Evolutionary conservation across 2,888 invertebrate species (phyloP), one percentile per base, ranked within the genome.

Genomic region (Petrolisthes cinctipes): DNA sequence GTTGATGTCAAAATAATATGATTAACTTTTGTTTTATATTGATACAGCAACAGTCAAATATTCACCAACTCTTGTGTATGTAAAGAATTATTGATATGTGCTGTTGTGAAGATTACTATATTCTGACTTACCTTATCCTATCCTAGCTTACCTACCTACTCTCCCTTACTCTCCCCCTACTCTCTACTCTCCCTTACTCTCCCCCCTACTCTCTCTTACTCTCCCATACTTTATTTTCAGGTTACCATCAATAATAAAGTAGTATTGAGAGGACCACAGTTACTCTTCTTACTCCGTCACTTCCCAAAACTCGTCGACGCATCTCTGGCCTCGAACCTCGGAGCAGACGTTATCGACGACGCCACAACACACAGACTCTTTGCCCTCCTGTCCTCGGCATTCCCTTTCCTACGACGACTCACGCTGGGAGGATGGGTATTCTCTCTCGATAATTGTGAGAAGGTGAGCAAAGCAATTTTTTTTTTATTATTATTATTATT

Each of bases 361-460:
- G 76, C 87, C 37, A 85, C 89, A 56, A 89, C 85, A 4, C 85
- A 82, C 73, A 80, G 85, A 53, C 88, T 90, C 57, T 90, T 90
- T 78, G 68, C 89, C 20, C 81, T 90, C 61, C 73, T 90, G 75
- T 83, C 90, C 7, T 79, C 79, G 11, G 75, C 89, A 17, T 90
- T 89, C 85, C 89, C 90, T 23, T 88, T 86, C 68, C 86, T 90
- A 79, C 78, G 89, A 73, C 83, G 89, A 37, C 66, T 90, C 9
- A 85, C 83, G 53, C 75, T 90, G 7, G 84, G 86, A 20, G 90
- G 90, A 23, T 90, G 90, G 90, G 89, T 88, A 71, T 90, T 90
- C 86, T 90, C 90, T 6, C 79, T 90, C 5, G 90, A 90, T 57
- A 90, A 89, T 61, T 89, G 90, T 81, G 86, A 86, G 14, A 90